Evolutionary conservation across 2,888 invertebrate genomes (phyloP), one percentile per base, ranked within the genome.

Genomic region (Parnassius smintheus): DNA sequence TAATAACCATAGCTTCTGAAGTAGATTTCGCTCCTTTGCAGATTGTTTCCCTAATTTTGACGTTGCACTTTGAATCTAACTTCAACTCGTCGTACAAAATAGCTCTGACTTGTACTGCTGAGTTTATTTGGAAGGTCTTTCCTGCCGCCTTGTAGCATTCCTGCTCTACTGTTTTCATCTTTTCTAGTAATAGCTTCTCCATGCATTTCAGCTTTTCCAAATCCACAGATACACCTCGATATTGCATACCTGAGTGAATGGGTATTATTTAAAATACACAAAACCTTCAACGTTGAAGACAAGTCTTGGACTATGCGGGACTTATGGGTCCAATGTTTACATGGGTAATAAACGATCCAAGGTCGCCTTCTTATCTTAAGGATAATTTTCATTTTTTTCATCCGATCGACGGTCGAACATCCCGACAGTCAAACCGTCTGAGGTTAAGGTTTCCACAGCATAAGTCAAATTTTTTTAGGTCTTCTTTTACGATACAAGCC

Each of bases 1-100:
- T 2, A 35, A n/a, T 68, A 54, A 92, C 92, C 85, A 86, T 85
- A 49, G 80, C 70, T 69, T 92, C 92, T 0, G 88, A 88, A 0
- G 92, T 92, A 41, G 92, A 91, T 68, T 90, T 92, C 0, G 79
- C 85, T 1, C 88, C 86, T 57, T 75, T 80, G 18, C 72, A 61
- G 8, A 81, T 44, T 0, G 92, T 92, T 69, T 83, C 85, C 63
- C 77, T 78, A 25, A 92, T 80, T 65, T 75, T 80, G 10, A 92
- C 72, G 56, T 86, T 83, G 65, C 76, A 75, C 64, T 80, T 81
- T 10, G 74, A 67, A 67, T 92, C 91, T 12, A 93, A 76, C 62
- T 83, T 76, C 64, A 93, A 72, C 65, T 92, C 88, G 22, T 90
- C 91, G 70, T 90, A 93, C 35, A 93, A 66, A 35, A 92, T 77